phyloP scores from a whole-genome alignment of 2,113 vertebrate genomes.

The Dicaeum eximium region DNA sequence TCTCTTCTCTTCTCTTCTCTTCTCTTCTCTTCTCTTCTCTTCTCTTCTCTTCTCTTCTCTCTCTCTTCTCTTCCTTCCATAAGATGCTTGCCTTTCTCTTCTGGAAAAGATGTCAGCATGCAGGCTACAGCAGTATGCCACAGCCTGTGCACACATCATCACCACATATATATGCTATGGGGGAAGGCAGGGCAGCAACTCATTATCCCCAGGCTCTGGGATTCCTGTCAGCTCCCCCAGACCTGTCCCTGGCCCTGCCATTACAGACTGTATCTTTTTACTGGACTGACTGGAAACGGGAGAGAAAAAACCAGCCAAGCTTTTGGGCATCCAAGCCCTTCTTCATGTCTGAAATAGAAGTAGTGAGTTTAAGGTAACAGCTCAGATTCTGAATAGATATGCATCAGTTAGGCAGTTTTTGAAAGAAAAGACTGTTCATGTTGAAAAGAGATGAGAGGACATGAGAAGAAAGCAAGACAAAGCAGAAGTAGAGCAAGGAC shows the following conservation, averaged over 20 bases:
- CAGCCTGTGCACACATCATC: accelerated
- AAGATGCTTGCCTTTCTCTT: not conserved
- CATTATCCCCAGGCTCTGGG: accelerated
- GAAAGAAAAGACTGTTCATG: not conserved
- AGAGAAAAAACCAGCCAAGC: not conserved
- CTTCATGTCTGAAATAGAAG: not conserved
- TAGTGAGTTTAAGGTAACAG: not conserved
- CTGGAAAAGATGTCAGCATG: accelerated
- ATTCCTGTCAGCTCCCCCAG: accelerated
- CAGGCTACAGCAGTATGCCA: too few relatives aligned
- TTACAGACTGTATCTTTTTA: not conserved
- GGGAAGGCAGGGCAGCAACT: not conserved
- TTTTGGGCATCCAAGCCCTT: not conserved
- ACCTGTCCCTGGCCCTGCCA: not conserved
- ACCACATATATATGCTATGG: accelerated
- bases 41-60: too few relatives aligned
- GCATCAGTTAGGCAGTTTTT: not conserved
- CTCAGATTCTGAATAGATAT: not conserved
- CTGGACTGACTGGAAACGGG: not conserved
- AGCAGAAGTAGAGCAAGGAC: not conserved
- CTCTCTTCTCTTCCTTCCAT: not conserved
- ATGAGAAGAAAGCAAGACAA: not conserved
- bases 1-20: too few relatives aligned
- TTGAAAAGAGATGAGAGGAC: not conserved
- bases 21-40: too few relatives aligned